Evolutionary conservation across 2,113 vertebrate genomes (phyloP).

Genomic region (Nestor notabilis): DNA sequence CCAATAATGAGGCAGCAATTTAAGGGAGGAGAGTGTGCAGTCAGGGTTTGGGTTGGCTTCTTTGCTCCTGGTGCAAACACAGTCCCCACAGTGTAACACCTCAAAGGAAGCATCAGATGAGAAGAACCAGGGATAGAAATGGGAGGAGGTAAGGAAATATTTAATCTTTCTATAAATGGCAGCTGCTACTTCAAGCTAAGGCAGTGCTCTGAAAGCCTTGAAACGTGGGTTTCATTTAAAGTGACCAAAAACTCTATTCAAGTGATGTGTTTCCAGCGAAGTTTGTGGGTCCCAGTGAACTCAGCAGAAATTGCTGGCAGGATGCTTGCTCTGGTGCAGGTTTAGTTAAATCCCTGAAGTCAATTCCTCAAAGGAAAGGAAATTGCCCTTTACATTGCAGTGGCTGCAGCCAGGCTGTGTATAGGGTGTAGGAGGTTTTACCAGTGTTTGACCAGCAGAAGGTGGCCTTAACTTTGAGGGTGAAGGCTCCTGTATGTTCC

Average conservation of each 20-base stretch:
- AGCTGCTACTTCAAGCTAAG: background rate
- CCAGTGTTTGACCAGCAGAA: background rate
- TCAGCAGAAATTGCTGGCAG: background rate
- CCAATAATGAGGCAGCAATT: background rate
- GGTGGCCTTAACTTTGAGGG: background rate
- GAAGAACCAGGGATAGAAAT: background rate
- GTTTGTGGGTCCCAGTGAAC: background rate
- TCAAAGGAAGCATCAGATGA: background rate
- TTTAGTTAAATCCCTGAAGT: background rate
- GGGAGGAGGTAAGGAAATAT: background rate
- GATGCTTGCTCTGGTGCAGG: background rate
- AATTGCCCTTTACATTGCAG: background rate
- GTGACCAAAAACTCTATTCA: background rate
- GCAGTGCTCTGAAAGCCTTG: background rate
- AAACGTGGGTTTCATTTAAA: background rate
- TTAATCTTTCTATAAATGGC: background rate
- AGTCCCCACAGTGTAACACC: accelerated
- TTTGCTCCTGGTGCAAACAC: background rate
- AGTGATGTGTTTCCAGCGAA: background rate
- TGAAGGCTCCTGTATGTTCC: background rate
- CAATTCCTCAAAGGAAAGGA: background rate
- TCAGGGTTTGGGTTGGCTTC: background rate
- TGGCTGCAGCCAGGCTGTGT: background rate
- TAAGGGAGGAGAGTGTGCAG: background rate
- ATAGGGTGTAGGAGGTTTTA: background rate